phyloP scores from a whole-genome alignment of 2,797 vertebrate species.

The Sternotherus odoratus region DNA sequence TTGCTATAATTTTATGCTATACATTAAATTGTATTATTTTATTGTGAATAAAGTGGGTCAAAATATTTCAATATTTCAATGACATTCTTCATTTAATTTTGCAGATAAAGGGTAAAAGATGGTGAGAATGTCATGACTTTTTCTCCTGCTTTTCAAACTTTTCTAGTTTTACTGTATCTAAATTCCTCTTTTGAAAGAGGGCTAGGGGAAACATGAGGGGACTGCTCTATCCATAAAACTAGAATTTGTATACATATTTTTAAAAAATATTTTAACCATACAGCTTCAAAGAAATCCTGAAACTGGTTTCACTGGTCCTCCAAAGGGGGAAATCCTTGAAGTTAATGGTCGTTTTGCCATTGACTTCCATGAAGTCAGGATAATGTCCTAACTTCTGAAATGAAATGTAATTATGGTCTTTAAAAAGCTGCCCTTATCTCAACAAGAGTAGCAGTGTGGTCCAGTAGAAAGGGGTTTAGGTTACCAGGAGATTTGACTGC shows the following conservation, averaged over 20 bases:
- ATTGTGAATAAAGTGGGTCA: not conserved
- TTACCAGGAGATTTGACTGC: not conserved
- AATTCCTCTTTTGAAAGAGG: not conserved
- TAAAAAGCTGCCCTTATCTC: not conserved
- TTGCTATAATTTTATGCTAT: not conserved
- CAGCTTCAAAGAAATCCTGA: not conserved
- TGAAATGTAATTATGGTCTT: not conserved
- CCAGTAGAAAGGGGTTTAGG: not conserved
- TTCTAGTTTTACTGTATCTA: not conserved
- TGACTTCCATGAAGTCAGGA: not conserved
- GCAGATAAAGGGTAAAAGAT: not conserved
- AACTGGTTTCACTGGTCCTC: not conserved
- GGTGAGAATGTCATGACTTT: not conserved
- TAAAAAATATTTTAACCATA: not conserved
- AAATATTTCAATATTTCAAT: not conserved
- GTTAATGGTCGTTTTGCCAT: not conserved
- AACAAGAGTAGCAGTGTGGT: not conserved
- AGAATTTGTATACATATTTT: not conserved
- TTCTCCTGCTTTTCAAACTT: not conserved
- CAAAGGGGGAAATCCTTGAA: not conserved
- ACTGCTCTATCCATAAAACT: conserved; percentile 40
- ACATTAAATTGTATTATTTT: not conserved
- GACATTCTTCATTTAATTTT: not conserved
- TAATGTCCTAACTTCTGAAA: not conserved
- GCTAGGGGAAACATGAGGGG: conserved; percentile 26